Evolutionary conservation across 2,888 invertebrate genomes (phyloP), one percentile per base, ranked within the genome.

Genomic region (Octonoba sinensis): DNA sequence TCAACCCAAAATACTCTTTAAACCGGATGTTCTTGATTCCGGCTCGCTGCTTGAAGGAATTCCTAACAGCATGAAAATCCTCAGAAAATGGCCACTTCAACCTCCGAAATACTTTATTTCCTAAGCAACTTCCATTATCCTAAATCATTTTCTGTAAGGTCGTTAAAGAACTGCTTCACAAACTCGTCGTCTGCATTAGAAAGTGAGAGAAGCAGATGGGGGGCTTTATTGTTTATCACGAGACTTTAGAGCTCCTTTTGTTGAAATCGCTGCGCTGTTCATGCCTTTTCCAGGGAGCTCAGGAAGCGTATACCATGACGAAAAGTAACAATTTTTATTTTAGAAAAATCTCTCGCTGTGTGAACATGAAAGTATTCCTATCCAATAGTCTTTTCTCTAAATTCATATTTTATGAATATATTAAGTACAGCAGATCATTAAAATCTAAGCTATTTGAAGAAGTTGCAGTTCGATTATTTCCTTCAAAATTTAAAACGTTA

Each of bases 101-200:
- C 59, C 60, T 60, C 56, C 12, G 18, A 70, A 70, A 64, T 76
- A 36, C 54, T 69, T 75, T 69, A 69, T 51, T 69, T 75, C 54
- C 60, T 60, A 47, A 49, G 75, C 60, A 44, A 54, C 67, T 49
- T 67, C 75, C 62, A 75, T 75, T 75, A 75, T 60, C 67, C 67
- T 75, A 75, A 75, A 75, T 75, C 75, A 69, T 75, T 75, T 75
- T 60, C 62, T 27, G 36, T 59, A 27, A n/a, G 51, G 75, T 75
- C 75, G 60, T 75, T 75, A 75, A 75, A 69, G 67, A 69, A 62
- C 60, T 75, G 46, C 60, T 67, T 67, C 75, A 59, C 49, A 60
- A 59, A 36, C 59, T 27, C 16, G 24, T 59, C 20, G 59, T 24
- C 27, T 24, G 24, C 24, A 59, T 59, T 59, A 24, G 22, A 3